Base-by-base conservation (phyloP, 2,888 invertebrate genomes). In the Conistra vaccinii region DNA sequence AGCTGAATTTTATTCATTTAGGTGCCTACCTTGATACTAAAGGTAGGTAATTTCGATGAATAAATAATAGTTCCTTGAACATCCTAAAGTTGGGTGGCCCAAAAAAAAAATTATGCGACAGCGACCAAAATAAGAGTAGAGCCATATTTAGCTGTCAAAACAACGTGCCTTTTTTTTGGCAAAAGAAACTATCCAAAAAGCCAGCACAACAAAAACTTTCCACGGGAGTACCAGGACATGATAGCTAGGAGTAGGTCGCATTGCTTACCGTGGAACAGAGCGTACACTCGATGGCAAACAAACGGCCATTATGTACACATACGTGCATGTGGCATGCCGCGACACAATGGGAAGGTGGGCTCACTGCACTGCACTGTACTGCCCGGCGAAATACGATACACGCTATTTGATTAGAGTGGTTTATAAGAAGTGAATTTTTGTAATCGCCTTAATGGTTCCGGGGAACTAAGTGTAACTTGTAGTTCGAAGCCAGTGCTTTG, bases 171-270 rank as follows among this genome's bases (percentile, higher is more conserved):
- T 26, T 57, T 79, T 35, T 68, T 65, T 39, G 65, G 45, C 55
- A 68, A 76, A 82, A 85, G 66, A 73, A 76, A 48, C 63, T 63
- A 51, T 69, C 29, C 5, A 71, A 73, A 85, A 63, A 76, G 63
- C 62, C 48, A 69, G 66, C 53, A 67, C 53, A 74, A 73, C 57
- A 72, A 75, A 75, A 84, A 73, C 23, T 76, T 69, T 76, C 51
- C 86, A 80, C 76, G 80, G 80, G 79, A 81, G 87, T 91, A 91
- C 90, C 88, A 91, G 92, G 91, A 85, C 81, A 62, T 76, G 88
- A 91, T 88, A 85, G 83, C 61, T 73, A 61, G 85, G 76, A 90
- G 90, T 87, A 88, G 88, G 88, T 89, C 85, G 84, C 69, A 58
- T 77, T 69, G 78, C 69, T 88, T 77, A 80, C 85, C 69, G 75